These are phyloP conservation scores for Dilophus febrilis DNA, from an alignment of 2,888 invertebrate genomes.

Conservation along the genomic window DNA sequence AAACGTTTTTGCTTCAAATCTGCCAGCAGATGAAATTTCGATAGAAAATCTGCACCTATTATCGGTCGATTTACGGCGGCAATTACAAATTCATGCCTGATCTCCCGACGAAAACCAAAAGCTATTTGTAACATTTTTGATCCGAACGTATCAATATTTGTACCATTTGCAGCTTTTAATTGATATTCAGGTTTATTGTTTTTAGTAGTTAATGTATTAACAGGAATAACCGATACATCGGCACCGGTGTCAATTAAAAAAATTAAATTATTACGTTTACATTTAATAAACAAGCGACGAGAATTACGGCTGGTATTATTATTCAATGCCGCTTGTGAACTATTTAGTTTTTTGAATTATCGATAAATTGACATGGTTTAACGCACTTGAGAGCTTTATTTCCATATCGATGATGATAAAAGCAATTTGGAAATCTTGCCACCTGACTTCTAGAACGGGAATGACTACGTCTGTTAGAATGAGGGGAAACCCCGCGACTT, in stretches of 20 bases:
- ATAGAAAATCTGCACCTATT: constrained; percentile 9
- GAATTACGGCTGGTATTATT: not conserved
- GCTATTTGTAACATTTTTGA: constrained; percentile 4
- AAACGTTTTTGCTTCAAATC: constrained; percentile 6
- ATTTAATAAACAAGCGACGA: not conserved
- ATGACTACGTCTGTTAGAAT: no score
- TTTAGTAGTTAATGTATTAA: not conserved
- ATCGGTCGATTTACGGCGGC: constrained; percentile 9
- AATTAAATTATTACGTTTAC: not conserved
- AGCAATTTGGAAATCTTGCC: not conserved
- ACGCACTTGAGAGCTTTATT: not conserved
- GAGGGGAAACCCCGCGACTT: no score
- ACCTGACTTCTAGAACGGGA: not conserved
- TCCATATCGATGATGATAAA: not conserved
- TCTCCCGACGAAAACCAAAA: constrained; percentile 5
- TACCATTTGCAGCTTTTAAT: constrained; percentile 6
- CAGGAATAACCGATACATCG: not conserved
- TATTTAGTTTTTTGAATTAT: not conserved
- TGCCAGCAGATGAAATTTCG: constrained; percentile 5
- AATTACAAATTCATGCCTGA: constrained; percentile 6
- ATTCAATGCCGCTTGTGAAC: not conserved
- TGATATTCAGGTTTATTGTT: not conserved
- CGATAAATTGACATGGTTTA: not conserved
- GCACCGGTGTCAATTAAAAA: not conserved
- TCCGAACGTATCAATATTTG: constrained; percentile 6